Evolutionary conservation across 2,888 invertebrate species (phyloP).

Genomic region (Dryobotodes eremita): DNA sequence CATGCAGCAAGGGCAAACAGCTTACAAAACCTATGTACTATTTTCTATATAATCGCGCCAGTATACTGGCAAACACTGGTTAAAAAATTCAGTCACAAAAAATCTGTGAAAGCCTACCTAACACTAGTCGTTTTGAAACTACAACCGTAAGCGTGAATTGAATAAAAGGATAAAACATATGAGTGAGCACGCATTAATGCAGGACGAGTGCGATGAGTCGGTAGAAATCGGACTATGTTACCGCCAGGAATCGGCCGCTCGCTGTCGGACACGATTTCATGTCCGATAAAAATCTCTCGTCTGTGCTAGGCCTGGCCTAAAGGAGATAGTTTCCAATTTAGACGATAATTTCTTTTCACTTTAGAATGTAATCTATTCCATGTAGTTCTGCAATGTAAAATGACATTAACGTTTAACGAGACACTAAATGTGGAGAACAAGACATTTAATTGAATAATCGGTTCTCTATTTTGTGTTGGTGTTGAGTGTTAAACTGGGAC

Average conservation of each 20-base stretch:
- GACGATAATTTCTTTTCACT: slow-evolving; percentile 61
- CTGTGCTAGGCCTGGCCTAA: slow-evolving; percentile 37
- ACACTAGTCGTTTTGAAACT: slow-evolving; percentile 37
- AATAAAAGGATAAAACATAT: slow-evolving; percentile 53
- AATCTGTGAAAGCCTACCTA: slow-evolving; percentile 9
- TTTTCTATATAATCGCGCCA: neutral
- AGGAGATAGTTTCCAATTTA: slow-evolving; percentile 63
- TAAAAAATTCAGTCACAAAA: neutral
- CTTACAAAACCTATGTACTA: neutral
- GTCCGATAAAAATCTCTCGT: slow-evolving; percentile 24
- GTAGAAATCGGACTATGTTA: slow-evolving; percentile 33
- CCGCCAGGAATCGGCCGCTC: slow-evolving; percentile 8
- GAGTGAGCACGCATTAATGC: slow-evolving; percentile 49
- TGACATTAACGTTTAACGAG: slow-evolving; percentile 66
- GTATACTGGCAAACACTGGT: neutral
- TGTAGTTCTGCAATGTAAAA: slow-evolving; percentile 56
- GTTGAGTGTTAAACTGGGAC: slow-evolving; percentile 36
- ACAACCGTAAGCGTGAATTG: slow-evolving; percentile 53
- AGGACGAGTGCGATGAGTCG: slow-evolving; percentile 53
- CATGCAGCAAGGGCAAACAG: neutral
- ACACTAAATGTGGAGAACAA: slow-evolving; percentile 53
- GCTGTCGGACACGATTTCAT: slow-evolving; percentile 26
- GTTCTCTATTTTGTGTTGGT: slow-evolving; percentile 38
- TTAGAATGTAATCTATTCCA: slow-evolving; percentile 62
- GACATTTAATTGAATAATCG: slow-evolving; percentile 62